Evolutionary conservation across 2,888 invertebrate genomes (phyloP).

Genomic region (Halictus ligatus): DNA sequence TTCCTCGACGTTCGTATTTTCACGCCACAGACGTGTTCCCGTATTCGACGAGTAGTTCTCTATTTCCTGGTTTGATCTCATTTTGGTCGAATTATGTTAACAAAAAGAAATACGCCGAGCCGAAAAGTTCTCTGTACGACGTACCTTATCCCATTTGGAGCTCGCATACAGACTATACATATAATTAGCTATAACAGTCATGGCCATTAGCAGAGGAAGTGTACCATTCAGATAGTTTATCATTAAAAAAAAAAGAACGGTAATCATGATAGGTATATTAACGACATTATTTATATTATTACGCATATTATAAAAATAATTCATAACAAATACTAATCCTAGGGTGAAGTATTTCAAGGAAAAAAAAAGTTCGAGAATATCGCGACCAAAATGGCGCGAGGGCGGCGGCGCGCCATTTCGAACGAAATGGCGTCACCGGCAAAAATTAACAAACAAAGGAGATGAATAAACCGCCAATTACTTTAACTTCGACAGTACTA

Average conservation of each 20-base stretch:
- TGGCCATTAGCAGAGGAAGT: slow-evolving; percentile 80
- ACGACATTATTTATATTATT: slow-evolving; percentile 84
- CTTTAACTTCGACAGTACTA: slow-evolving; percentile 84
- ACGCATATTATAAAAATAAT: slow-evolving; percentile 82
- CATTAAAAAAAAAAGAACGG: slow-evolving; percentile 77
- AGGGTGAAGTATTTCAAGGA: slow-evolving; percentile 78
- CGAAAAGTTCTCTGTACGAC: slow-evolving; percentile 79
- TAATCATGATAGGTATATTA: slow-evolving; percentile 83
- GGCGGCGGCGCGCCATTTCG: slow-evolving; percentile 65
- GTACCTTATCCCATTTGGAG: slow-evolving; percentile 80
- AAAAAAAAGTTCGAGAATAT: slow-evolving; percentile 52
- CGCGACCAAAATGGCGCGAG: slow-evolving; percentile 48
- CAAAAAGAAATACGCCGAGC: slow-evolving; percentile 68
- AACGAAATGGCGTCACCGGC: slow-evolving; percentile 55
- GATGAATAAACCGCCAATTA: slow-evolving; percentile 83
- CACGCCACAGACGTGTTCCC: slow-evolving; percentile 75
- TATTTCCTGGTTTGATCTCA: slow-evolving; percentile 45
- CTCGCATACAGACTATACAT: slow-evolving; percentile 78
- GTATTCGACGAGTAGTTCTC: slow-evolving; percentile 65
- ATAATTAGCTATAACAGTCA: slow-evolving; percentile 78
- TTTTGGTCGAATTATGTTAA: slow-evolving; percentile 54
- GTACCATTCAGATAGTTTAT: slow-evolving; percentile 82
- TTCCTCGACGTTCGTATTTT: slow-evolving; percentile 75
- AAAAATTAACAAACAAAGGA: slow-evolving; percentile 54
- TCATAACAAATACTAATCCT: slow-evolving; percentile 80